phyloP scores from a whole-genome alignment of 2,113 vertebrate species.

The Neomonachus schauinslandi region DNA sequence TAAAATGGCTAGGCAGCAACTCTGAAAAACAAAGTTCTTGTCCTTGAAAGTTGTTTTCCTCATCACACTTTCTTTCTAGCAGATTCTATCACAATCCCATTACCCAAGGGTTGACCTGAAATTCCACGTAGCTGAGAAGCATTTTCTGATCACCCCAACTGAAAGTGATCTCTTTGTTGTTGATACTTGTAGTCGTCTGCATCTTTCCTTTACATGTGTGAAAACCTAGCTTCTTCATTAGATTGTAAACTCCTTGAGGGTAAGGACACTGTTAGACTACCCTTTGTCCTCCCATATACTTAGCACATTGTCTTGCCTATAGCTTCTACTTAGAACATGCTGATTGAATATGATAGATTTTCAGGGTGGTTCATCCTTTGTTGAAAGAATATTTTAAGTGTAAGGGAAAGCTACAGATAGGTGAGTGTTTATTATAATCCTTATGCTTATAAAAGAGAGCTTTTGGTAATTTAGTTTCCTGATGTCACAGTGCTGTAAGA shows the following conservation, averaged over 20 bases:
- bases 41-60: not conserved
- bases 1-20: not conserved
- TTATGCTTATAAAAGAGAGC: not conserved
- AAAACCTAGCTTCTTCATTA: not conserved
- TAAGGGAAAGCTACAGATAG: not conserved
- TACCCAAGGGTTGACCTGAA: not conserved
- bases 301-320: not conserved
- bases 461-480: slow-evolving; percentile 34
- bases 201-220: not conserved
- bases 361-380: not conserved
- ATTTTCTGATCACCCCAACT: not conserved
- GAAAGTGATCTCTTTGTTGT: slow-evolving; percentile 17
- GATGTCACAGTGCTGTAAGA: not conserved
- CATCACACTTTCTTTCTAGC: not conserved
- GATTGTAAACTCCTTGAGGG: not conserved
- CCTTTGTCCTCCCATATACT: not conserved
- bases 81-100: not conserved
- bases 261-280: not conserved
- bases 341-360: not conserved
- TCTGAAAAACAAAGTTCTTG: not conserved
- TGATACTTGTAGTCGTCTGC: not conserved
- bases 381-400: not conserved
- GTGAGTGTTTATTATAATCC: not conserved
- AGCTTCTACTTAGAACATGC: not conserved
- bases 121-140: not conserved